These are phyloP conservation scores for Ochotona princeps DNA, from an alignment of 2,113 vertebrate species.

Conservation along the genomic window DNA sequence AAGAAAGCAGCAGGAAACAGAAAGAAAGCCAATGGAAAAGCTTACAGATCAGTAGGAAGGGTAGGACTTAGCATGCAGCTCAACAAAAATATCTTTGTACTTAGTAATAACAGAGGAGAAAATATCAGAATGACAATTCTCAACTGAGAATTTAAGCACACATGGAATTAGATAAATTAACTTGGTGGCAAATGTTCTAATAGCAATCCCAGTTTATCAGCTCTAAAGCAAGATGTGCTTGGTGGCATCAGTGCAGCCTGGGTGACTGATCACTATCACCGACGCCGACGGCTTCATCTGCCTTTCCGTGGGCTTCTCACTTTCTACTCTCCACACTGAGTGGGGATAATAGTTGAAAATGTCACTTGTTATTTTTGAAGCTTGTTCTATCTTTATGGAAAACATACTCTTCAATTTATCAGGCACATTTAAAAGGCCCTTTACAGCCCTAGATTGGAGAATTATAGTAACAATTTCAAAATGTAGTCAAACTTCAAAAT, in stretches of 20 bases:
- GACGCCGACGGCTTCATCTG: background rate
- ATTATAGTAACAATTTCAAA: background rate
- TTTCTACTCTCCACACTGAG: background rate
- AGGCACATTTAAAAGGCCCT: background rate
- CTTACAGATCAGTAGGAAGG: conserved; percentile 88
- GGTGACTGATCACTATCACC: background rate
- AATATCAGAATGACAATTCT: conserved; percentile 56
- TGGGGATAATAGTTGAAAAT: background rate
- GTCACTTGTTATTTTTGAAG: conserved; percentile 3
- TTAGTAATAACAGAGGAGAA: conserved; percentile 53
- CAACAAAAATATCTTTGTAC: conserved; percentile 73
- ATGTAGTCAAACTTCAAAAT: background rate
- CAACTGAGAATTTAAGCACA: conserved; percentile 58
- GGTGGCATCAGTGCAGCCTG: background rate
- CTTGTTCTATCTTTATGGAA: background rate
- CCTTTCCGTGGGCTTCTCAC: background rate
- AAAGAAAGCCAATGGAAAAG: conserved; percentile 97
- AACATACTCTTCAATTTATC: conserved; percentile 35
- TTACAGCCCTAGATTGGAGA: background rate
- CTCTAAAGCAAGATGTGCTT: background rate
- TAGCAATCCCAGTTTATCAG: conserved; percentile 21
- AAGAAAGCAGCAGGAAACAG: conserved; percentile 95
- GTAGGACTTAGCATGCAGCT: conserved; percentile 84
- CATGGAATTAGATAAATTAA: conserved; percentile 36
- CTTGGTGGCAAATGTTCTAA: conserved; percentile 29